Evolutionary conservation across 2,888 invertebrate genomes (phyloP).

Genomic region (Eristalis pertinax): DNA sequence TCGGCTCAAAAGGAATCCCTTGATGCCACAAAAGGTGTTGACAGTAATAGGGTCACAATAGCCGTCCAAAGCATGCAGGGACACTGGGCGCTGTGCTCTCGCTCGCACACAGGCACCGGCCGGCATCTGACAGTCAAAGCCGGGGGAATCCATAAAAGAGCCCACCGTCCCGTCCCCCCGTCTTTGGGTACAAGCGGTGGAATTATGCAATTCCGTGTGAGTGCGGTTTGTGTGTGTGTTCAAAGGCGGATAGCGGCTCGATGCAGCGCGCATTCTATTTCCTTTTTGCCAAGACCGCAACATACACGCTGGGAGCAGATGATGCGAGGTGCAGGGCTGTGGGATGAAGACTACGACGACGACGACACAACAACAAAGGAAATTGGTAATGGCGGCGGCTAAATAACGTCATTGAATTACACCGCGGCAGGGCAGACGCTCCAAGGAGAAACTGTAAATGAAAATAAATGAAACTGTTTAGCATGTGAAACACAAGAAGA

Average conservation of each 20-base stretch:
- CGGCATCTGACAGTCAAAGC: slow-evolving; percentile 29
- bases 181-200: slow-evolving; percentile 8
- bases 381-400: slow-evolving; percentile 63
- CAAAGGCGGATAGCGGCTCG: slow-evolving; percentile 61
- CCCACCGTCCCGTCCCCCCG: slow-evolving; percentile 5
- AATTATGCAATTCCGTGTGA: slow-evolving; percentile 67
- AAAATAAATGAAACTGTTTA: slow-evolving; percentile 67
- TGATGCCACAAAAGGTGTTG: slow-evolving; percentile 37
- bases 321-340: neutral
- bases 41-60: slow-evolving; percentile 62
- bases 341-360: neutral
- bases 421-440: slow-evolving; percentile 37
- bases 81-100: neutral
- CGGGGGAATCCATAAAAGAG: slow-evolving; percentile 64
- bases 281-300: slow-evolving; percentile 50
- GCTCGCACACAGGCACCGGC: neutral
- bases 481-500: slow-evolving; percentile 55
- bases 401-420: slow-evolving; percentile 71
- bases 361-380: slow-evolving; percentile 54
- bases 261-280: slow-evolving; percentile 34
- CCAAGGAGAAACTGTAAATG: slow-evolving; percentile 62
- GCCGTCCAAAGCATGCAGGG: neutral
- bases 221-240: slow-evolving; percentile 55
- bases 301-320: neutral
- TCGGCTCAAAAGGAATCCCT: neutral